Percentiles rank a stretch among this genome's conserved stretches.
Evolutionary conservation across 2,888 invertebrate species (phyloP).

Genomic region (Stenchaetothrips biformis): DNA sequence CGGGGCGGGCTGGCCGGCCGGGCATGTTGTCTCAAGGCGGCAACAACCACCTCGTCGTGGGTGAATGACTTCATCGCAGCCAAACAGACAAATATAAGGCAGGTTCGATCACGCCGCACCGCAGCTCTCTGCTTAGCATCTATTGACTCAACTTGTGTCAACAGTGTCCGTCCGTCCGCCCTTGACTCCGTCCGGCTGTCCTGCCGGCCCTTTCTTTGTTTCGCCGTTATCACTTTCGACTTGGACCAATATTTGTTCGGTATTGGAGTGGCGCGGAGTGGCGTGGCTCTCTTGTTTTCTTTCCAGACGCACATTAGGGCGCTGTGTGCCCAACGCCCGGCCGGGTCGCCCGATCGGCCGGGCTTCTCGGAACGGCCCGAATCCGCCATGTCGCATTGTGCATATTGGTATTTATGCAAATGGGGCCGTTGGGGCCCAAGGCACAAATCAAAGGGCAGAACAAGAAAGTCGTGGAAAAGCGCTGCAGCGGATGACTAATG

Average conservation of each 20-base stretch:
- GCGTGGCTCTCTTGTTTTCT: background rate
- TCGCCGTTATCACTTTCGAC: conserved; percentile 29
- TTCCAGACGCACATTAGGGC: conserved; percentile 1
- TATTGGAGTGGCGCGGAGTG: background rate
- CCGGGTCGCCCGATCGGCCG: background rate
- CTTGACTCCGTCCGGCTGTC: background rate
- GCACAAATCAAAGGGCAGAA: background rate
- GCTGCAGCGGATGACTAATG: background rate
- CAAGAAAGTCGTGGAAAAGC: background rate
- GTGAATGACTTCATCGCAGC: conserved; percentile 16
- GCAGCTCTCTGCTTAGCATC: conserved; percentile 34
- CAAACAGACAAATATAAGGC: background rate
- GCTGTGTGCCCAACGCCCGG: background rate
- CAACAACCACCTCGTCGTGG: background rate
- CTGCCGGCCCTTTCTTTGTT: conserved; percentile 26
- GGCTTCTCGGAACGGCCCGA: background rate
- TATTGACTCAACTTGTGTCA: conserved; percentile 28
- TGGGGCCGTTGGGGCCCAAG: background rate
- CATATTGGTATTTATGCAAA: conserved; percentile 25
- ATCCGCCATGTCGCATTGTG: conserved; percentile 9
- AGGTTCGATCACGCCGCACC: conserved; percentile 32
- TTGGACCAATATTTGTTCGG: conserved; percentile 13
- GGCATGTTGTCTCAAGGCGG: too few species aligned
- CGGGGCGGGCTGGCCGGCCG: too few species aligned
- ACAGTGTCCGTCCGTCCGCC: background rate